Base-by-base conservation (phyloP, 1,140 invertebrate genomes). In the Pogonognathellus flavescens region DNA sequence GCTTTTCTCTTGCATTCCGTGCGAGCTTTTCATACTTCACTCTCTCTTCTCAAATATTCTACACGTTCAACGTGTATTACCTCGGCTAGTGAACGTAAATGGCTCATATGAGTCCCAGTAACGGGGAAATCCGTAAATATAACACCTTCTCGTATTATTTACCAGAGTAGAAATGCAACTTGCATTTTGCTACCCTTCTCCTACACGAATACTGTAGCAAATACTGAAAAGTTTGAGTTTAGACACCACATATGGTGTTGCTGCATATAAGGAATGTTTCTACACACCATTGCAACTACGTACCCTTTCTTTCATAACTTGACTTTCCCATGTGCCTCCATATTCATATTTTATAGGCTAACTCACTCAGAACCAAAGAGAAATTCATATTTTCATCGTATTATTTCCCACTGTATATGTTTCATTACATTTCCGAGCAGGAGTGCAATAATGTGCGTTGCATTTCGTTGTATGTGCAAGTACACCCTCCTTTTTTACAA, bases 341-440 rank as follows among this genome's bases (percentile, higher is more conserved):
- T 76, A 76, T 76, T 76, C 41, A 76, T 76, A 76, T 76, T 76
- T 76, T 76, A 76, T 76, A 76, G 70, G 41, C 70, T 41, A 76
- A 50, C 70, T 76, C 16, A 50, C 70, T 76, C 41, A 76, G 41
- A 50, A 49, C 14, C 31, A 13, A 72, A 14, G 31, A 76, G 70
- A 76, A 76, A 76, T 76, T 76, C 70, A 76, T 49, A 76, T 41
- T 76, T 76, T 76, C 70, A 76, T 76, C 70, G 18, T 76, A 25
- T 66, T 25, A 31, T 20, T 66, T 66, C 62, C 25, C 2, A 20
- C 11, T 55, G 2, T 10, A 13, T 53, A 41, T 1, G 31, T 41
- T 41, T 11, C 22, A 60, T 18, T 25, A 10, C 22, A 4, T 66
- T 66, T 25, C 14, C 20, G 22, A 25, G 62, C 20, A n/a, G n/a